phyloP scores from a whole-genome alignment of 2,113 vertebrate genomes.

The Leptobrachium leishanense region DNA sequence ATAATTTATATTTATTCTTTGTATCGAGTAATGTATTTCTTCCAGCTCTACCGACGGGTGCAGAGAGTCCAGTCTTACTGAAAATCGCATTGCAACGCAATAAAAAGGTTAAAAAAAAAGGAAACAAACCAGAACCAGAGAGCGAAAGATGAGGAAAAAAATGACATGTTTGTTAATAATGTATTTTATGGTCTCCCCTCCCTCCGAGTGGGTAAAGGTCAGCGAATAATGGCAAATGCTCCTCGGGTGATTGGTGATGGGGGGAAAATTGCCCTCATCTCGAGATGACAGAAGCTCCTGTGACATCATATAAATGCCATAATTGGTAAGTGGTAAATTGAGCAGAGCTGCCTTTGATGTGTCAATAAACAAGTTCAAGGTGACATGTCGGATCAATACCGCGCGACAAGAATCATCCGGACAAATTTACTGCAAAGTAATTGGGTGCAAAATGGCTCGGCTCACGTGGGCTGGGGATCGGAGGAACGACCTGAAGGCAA shows the following conservation, averaged over 20 bases:
- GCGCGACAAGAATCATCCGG: conserved; percentile 93
- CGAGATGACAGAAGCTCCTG: conserved; percentile 78
- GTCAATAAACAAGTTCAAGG: conserved; percentile 99
- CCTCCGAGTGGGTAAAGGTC: conserved; percentile 84
- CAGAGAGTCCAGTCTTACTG: neutral
- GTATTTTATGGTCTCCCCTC: conserved; percentile 75
- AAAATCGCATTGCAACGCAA: neutral
- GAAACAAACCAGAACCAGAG: too few relatives aligned
- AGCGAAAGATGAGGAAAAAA: conserved; percentile 51
- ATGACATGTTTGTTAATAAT: conserved; percentile 81
- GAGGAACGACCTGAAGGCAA: conserved; percentile 68
- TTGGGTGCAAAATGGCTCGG: conserved; percentile 93
- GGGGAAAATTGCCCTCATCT: conserved; percentile 73
- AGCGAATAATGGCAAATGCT: conserved; percentile 74
- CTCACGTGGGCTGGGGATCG: conserved; percentile 77
- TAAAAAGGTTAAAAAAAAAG: conserved; percentile 13
- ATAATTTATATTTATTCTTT: neutral
- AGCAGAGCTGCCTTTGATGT: conserved; percentile 87
- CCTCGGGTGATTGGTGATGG: conserved; percentile 67
- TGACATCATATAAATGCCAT: conserved; percentile 99
- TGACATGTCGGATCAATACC: conserved; percentile 96
- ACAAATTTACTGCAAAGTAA: conserved; percentile 98
- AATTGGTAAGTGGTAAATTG: conserved; percentile 97
- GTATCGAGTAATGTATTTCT: neutral
- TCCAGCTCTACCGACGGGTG: neutral